These are phyloP conservation scores for Cygnus buccinator DNA, from an alignment of 2,113 vertebrate genomes.

Conservation along the genomic window DNA sequence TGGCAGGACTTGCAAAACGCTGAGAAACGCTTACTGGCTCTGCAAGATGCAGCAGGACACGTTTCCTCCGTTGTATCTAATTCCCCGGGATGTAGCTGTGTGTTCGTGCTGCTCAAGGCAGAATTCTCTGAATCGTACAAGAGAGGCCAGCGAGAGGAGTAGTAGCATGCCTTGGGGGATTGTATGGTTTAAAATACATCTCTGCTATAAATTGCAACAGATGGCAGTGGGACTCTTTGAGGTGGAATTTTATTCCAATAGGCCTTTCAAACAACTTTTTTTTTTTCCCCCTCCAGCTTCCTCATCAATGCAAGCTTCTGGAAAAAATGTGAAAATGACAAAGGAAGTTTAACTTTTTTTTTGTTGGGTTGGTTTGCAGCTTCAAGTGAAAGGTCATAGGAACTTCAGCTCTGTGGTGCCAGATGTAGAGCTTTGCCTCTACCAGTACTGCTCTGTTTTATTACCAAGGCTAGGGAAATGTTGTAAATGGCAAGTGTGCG, in stretches of 20 bases:
- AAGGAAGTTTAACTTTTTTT: background rate
- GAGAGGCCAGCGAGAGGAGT: background rate
- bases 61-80: background rate
- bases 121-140: background rate
- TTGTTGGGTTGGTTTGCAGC: background rate
- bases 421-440: background rate
- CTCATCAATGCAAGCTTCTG: background rate
- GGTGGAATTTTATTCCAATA: background rate
- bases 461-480: background rate
- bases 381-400: background rate
- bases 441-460: background rate
- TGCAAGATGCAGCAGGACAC: fast-evolving
- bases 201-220: background rate
- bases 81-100: background rate
- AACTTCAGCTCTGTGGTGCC: background rate
- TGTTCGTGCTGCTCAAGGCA: background rate
- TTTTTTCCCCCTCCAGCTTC: background rate
- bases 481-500: background rate
- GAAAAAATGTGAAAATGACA: background rate
- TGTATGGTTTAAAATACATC: constrained; percentile 2
- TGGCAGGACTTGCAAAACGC: background rate
- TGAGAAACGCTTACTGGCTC: background rate
- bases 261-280: background rate
- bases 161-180: background rate
- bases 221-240: background rate